phyloP scores from a whole-genome alignment of 1,140 invertebrate species.

The Drosophila nebulosa region DNA sequence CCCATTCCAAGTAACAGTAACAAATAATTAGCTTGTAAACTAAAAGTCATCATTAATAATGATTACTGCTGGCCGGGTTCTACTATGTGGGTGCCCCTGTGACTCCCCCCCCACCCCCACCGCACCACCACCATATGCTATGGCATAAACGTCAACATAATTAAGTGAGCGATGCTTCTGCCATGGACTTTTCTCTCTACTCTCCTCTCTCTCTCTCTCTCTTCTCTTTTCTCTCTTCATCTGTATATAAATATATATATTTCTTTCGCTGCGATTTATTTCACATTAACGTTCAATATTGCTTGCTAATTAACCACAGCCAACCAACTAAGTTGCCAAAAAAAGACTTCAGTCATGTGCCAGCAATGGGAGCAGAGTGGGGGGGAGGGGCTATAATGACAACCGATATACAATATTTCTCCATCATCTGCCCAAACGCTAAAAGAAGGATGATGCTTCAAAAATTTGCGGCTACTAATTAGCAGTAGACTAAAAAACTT shows the following conservation, averaged over 20 bases:
- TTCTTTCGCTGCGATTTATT: conserved; percentile 63
- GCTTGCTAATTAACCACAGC: conserved; percentile 71
- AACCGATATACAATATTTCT: conserved; percentile 35
- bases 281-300: conserved; percentile 79
- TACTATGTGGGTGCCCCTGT: not conserved
- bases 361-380: conserved; percentile 12
- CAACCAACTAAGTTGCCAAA: conserved; percentile 47
- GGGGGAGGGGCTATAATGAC: conserved; percentile 45
- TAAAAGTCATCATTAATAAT: conserved; percentile 80
- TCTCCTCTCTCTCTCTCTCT: not conserved
- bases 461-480: conserved; percentile 65
- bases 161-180: conserved; percentile 65
- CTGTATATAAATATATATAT: not conserved
- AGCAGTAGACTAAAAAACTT: conserved; percentile 48
- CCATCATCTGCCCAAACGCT: conserved; percentile 26
- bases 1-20: conserved; percentile 64
- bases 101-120: not conserved
- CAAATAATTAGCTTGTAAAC: conserved; percentile 80
- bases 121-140: conserved; percentile 28
- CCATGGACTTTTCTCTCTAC: not conserved
- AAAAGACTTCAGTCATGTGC: conserved; percentile 38
- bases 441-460: conserved; percentile 68
- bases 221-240: not conserved
- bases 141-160: conserved; percentile 76
- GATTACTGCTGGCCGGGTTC: conserved; percentile 64